A percentile compares a stretch with the other conserved stretches of the same genome.
Evolutionary conservation across 2,797 vertebrate species (phyloP).

Genomic region (Bradypodion pumilum): DNA sequence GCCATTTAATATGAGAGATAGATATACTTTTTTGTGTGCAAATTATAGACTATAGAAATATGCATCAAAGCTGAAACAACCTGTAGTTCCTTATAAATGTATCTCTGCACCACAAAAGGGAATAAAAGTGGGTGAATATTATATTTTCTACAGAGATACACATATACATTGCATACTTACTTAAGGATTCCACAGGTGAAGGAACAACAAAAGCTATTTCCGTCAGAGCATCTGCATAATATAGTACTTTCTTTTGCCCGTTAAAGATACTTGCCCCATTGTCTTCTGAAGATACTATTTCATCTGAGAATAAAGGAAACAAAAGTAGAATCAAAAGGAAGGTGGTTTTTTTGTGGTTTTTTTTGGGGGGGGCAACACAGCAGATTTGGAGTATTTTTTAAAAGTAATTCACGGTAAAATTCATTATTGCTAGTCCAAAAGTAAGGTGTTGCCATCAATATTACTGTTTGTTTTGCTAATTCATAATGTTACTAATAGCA

Average conservation of each 20-base stretch:
- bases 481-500: not conserved
- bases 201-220: conserved; percentile 92
- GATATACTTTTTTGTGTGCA: not conserved
- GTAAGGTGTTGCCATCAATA: not conserved
- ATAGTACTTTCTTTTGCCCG: conserved; percentile 87
- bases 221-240: conserved; percentile 86
- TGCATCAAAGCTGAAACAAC: not conserved
- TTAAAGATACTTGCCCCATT: conserved; percentile 88
- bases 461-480: not conserved
- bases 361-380: not conserved
- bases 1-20: not conserved
- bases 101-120: not conserved
- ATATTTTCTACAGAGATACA: not conserved
- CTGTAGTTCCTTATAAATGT: not conserved
- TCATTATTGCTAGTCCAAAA: too few relatives aligned
- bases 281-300: conserved; percentile 78
- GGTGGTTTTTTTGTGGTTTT: not conserved
- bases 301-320: conserved; percentile 77
- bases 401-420: not conserved
- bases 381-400: not conserved
- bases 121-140: not conserved
- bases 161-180: conserved; percentile 78
- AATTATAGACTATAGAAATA: not conserved
- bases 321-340: conserved; percentile 21
- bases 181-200: conserved; percentile 83